Evolutionary conservation across 2,888 invertebrate species (phyloP).

Genomic region (Nephrotoma flavescens): DNA sequence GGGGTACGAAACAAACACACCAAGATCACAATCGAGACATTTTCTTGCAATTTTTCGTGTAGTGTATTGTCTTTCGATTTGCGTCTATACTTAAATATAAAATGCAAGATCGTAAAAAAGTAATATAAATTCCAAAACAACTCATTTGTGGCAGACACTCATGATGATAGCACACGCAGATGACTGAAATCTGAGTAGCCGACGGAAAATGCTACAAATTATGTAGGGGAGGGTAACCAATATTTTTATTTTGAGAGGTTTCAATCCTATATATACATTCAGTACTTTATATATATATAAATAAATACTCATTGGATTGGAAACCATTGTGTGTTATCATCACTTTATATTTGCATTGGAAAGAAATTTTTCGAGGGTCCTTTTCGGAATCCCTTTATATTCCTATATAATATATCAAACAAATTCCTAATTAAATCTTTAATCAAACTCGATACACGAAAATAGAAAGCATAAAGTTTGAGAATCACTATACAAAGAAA

Average conservation of each 20-base stretch:
- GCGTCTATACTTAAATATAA: too few relatives aligned
- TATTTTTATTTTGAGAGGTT: background rate
- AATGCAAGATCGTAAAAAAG: background rate
- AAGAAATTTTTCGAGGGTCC: background rate
- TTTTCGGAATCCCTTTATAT: background rate
- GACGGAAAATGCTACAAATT: background rate
- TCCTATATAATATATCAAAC: background rate
- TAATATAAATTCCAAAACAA: background rate
- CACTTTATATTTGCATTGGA: background rate
- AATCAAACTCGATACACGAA: background rate
- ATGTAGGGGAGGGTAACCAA: background rate
- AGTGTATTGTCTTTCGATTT: background rate
- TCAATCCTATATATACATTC: background rate
- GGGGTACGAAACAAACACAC: background rate
- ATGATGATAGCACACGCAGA: background rate
- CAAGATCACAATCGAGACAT: background rate
- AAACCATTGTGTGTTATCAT: background rate
- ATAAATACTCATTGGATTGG: background rate
- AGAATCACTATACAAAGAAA: background rate
- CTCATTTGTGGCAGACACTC: too few relatives aligned
- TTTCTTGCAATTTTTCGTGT: background rate
- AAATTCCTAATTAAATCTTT: background rate
- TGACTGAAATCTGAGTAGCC: background rate
- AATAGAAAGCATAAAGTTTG: background rate
- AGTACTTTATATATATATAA: background rate